These are phyloP conservation scores for Castor canadensis DNA, from an alignment of 2,113 vertebrate genomes.

Conservation along the genomic window DNA sequence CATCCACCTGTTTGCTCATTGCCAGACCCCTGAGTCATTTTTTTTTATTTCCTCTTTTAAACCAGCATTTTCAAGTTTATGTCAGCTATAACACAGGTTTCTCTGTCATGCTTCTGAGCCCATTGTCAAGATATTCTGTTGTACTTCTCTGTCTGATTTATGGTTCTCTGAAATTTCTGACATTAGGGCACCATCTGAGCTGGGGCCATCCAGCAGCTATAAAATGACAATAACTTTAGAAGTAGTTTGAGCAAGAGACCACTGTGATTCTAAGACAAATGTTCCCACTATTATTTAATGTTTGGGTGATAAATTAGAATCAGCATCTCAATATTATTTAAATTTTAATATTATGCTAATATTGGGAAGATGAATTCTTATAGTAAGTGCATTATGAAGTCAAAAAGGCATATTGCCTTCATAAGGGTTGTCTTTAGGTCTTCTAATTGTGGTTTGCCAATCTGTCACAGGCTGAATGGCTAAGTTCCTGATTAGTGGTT, in stretches of 20 bases:
- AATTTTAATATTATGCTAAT: conserved; percentile 55
- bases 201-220: neutral
- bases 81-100: neutral
- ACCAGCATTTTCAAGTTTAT: conserved; percentile 31
- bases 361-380: conserved; percentile 48
- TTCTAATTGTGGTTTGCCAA: neutral
- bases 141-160: conserved; percentile 30
- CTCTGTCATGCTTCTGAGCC: neutral
- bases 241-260: neutral
- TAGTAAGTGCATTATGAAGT: conserved; percentile 21
- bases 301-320: conserved; percentile 49
- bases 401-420: neutral
- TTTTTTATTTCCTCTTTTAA: conserved; percentile 39
- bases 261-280: conserved; percentile 40
- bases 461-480: neutral
- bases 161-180: neutral
- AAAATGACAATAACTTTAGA: conserved; percentile 30
- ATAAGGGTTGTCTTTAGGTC: neutral
- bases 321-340: conserved; percentile 45
- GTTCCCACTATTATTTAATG: neutral
- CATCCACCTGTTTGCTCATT: neutral
- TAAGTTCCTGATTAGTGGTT: neutral
- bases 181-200: neutral
- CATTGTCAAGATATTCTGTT: conserved; percentile 14
- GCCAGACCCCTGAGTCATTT: neutral